A percentile compares a stretch with the other conserved stretches of the same genome.
Conservation (phyloP, 2,113 vertebrate genomes). For the Himantopus leucocephalus region DNA sequence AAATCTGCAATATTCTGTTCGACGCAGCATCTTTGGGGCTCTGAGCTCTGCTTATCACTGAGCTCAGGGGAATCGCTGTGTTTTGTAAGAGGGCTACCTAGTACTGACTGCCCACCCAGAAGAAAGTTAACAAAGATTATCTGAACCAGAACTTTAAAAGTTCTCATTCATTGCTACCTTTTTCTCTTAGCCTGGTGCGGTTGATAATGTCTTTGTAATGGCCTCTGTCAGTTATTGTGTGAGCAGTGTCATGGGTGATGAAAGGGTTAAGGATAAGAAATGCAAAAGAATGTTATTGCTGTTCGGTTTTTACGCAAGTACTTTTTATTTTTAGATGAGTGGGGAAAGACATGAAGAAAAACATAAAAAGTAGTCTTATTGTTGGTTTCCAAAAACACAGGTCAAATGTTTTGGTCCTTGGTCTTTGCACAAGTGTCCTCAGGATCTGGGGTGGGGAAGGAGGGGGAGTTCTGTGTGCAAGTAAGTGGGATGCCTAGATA, state of each 20-base stretch:
- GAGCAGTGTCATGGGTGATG: not conserved
- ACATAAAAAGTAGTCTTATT: accelerated
- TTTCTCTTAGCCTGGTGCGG: not conserved
- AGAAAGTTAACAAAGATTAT: not conserved
- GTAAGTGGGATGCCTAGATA: not conserved
- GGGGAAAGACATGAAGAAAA: not conserved
- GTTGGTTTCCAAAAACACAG: not conserved
- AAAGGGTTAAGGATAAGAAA: not conserved
- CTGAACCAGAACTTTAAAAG: not conserved
- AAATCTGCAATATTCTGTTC: accelerated
- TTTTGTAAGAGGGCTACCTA: not conserved
- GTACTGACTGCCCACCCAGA: not conserved
- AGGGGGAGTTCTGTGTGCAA: not conserved
- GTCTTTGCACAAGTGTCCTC: not conserved
- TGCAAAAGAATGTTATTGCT: not conserved
- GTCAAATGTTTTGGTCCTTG: not conserved
- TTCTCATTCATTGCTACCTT: not conserved
- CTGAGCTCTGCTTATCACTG: not conserved
- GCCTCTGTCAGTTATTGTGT: not conserved
- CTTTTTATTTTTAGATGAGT: not conserved
- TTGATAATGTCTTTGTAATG: not conserved
- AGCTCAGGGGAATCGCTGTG: not conserved
- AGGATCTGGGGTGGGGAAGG: not conserved
- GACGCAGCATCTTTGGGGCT: not conserved
- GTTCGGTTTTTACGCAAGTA: not conserved